phyloP scores from a whole-genome alignment of 2,888 invertebrate species.

The Polydrusus cervinus region DNA sequence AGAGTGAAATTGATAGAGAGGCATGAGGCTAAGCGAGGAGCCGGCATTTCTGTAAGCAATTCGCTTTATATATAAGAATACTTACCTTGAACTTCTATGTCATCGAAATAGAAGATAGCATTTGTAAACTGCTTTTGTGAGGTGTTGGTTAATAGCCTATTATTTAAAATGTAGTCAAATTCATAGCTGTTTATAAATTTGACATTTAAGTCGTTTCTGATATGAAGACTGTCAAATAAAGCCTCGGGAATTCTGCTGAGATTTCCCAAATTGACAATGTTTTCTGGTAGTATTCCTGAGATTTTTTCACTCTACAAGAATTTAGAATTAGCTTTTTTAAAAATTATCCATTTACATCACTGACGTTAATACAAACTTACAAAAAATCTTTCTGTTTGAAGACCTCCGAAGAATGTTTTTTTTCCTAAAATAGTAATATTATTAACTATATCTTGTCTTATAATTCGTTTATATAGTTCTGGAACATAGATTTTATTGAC shows the following conservation, averaged over 20 bases:
- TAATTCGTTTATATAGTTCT: conserved; percentile 60
- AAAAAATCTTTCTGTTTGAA: conserved; percentile 62
- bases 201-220: conserved; percentile 62
- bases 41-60: too few relatives aligned
- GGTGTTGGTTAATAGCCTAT: conserved; percentile 61
- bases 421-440: conserved; percentile 60
- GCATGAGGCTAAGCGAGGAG: too few relatives aligned
- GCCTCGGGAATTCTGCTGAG: conserved; percentile 60
- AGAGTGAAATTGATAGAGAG: too few relatives aligned
- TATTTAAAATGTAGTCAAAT: conserved; percentile 61
- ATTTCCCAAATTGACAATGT: conserved; percentile 63
- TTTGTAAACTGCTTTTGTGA: conserved; percentile 60
- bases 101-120: conserved; percentile 63
- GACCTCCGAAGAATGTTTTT: conserved; percentile 65
- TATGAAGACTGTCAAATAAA: conserved; percentile 62
- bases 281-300: conserved; percentile 61
- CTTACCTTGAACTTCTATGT: conserved; percentile 62
- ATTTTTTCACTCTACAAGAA: conserved; percentile 60
- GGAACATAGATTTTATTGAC: conserved; percentile 61
- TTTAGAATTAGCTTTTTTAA: neutral
- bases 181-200: conserved; percentile 62
- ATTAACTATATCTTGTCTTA: conserved; percentile 58
- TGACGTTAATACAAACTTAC: conserved; percentile 57
- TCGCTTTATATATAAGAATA: too few relatives aligned
- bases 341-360: too few relatives aligned